Evolutionary conservation across 2,113 vertebrate genomes (phyloP).

Genomic region (Phocoena phocoena): DNA sequence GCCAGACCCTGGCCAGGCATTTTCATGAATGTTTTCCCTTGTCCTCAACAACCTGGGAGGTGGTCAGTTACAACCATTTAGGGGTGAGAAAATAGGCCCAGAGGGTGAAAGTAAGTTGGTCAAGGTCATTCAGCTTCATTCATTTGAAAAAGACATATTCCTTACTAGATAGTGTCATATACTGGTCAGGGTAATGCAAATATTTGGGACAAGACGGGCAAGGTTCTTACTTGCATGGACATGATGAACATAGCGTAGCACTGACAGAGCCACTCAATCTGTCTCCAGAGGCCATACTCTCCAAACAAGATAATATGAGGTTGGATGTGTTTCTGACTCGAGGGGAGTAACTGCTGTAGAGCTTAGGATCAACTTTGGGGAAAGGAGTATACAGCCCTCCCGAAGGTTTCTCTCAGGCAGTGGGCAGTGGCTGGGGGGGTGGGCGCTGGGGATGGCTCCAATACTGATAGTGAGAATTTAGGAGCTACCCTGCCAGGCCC

Average conservation of each 20-base stretch:
- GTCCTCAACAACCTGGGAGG: neutral
- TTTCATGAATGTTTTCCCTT: neutral
- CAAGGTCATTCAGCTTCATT: neutral
- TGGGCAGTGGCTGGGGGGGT: neutral
- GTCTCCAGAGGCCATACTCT: neutral
- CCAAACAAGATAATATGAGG: neutral
- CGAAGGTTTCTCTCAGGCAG: neutral
- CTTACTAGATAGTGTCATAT: neutral
- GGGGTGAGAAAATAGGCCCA: neutral
- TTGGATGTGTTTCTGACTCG: constrained; percentile 6
- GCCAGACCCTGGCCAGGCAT: neutral
- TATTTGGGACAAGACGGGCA: neutral
- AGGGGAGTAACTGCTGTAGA: neutral
- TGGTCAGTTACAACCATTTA: neutral
- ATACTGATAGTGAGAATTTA: neutral
- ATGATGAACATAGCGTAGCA: neutral
- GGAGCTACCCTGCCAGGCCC: neutral
- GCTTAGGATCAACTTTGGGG: neutral
- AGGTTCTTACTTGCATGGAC: neutral
- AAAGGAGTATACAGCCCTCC: neutral
- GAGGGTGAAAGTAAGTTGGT: neutral
- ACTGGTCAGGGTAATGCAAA: neutral
- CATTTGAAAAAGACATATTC: neutral
- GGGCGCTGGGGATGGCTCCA: neutral
- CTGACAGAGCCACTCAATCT: neutral